Conservation (phyloP, 2,113 vertebrate species). For the Hydrolagus affinis region DNA sequence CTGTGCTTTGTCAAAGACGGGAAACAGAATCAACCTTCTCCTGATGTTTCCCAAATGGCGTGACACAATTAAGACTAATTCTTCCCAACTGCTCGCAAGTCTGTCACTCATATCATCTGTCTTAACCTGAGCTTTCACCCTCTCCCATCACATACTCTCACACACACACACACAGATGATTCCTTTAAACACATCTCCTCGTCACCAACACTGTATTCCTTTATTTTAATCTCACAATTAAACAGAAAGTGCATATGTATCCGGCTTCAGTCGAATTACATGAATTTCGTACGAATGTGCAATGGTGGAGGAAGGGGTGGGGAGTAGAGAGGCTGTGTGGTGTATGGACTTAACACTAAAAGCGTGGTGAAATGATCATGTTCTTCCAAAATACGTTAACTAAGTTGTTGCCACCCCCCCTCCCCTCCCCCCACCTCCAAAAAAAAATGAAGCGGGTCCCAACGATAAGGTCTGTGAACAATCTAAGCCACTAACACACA, state of each 20-base stretch:
- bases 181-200: neutral
- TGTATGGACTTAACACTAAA: neutral
- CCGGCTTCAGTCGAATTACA: neutral
- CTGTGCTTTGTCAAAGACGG: too few relatives aligned
- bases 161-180: neutral
- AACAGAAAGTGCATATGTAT: neutral
- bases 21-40: too few relatives aligned
- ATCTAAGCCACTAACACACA: neutral
- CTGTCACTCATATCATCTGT: too few relatives aligned
- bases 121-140: too few relatives aligned
- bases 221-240: slow-evolving; percentile 4
- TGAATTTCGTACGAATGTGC: neutral
- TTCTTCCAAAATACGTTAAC: neutral
- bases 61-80: too few relatives aligned
- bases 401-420: too few relatives aligned
- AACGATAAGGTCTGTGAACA: neutral
- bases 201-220: neutral
- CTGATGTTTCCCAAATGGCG: too few relatives aligned
- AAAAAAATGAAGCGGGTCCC: neutral
- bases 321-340: neutral
- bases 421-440: too few relatives aligned
- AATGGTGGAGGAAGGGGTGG: neutral
- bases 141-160: too few relatives aligned
- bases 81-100: too few relatives aligned
- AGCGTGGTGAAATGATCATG: slow-evolving; percentile 7